Conservation (phyloP, 2,888 invertebrate genomes). For the Aphidoletes aphidimyza region DNA sequence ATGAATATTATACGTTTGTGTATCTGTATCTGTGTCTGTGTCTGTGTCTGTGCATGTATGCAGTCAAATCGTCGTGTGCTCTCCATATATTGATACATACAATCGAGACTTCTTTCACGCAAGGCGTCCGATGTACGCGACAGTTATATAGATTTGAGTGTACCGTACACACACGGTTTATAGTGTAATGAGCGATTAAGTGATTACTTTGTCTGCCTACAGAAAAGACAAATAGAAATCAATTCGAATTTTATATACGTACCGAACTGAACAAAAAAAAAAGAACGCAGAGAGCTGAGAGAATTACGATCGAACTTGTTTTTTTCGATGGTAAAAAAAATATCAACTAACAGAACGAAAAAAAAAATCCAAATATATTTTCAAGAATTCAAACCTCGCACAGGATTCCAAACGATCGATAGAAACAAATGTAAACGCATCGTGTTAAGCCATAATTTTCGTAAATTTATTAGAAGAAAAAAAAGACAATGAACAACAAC, state of each 20-base stretch:
- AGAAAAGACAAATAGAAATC: conserved; percentile 42
- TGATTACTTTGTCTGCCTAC: conserved; percentile 53
- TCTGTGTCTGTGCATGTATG: too few relatives aligned
- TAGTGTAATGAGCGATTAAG: conserved; percentile 44
- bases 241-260: conserved; percentile 40
- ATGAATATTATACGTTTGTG: not conserved
- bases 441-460: not conserved
- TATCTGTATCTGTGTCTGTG: not conserved
- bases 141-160: conserved; percentile 54
- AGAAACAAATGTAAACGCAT: not conserved
- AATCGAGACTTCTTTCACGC: conserved; percentile 53
- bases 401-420: not conserved
- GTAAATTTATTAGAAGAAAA: not conserved
- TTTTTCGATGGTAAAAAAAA: conserved; percentile 8
- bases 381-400: too few relatives aligned
- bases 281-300: not conserved
- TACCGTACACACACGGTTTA: conserved; percentile 43
- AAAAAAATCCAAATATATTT: too few relatives aligned
- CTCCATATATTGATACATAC: not conserved
- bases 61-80: conserved; percentile 31
- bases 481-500: not conserved
- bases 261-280: not conserved
- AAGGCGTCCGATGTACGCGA: conserved; percentile 41
- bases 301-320: conserved; percentile 13
- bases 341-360: not conserved